Evolutionary conservation across 1,140 invertebrate genomes (phyloP).

Genomic region (Diabrotica undecimpunctata): DNA sequence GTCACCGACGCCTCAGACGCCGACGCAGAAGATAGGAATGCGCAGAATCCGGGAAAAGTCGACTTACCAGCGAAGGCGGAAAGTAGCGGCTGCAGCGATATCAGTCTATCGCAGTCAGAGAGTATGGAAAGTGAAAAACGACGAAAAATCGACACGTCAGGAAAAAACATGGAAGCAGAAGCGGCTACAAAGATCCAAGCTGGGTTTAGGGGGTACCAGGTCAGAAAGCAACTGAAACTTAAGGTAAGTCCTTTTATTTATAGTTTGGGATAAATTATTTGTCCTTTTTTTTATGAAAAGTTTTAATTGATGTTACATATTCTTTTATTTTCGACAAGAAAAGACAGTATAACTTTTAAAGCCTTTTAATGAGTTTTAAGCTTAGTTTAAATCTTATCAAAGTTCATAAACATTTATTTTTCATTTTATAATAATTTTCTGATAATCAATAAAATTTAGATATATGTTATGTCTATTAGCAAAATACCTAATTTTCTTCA

Average conservation of each 20-base stretch:
- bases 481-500: too few species aligned
- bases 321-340: too few species aligned
- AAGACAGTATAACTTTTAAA: too few species aligned
- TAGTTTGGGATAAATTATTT: too few species aligned
- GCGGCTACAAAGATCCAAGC: constrained; percentile 75
- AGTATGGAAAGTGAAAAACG: constrained; percentile 32
- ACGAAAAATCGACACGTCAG: constrained; percentile 36
- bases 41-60: constrained; percentile 32
- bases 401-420: too few species aligned
- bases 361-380: too few species aligned
- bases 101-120: constrained; percentile 7
- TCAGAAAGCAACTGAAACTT: constrained; percentile 60
- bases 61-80: constrained; percentile 22
- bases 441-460: too few species aligned
- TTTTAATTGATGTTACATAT: too few species aligned
- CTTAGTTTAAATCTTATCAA: too few species aligned
- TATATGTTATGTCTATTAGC: too few species aligned
- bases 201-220: constrained; percentile 66
- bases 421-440: too few species aligned
- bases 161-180: constrained; percentile 46
- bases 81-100: constrained; percentile 13
- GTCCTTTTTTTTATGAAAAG: too few species aligned
- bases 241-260: constrained; percentile 33
- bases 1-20: constrained; percentile 22
- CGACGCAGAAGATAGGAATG: constrained; percentile 17